Evolutionary conservation across 1,140 invertebrate genomes (phyloP), one percentile per base, ranked within the genome.

Genomic region (Drosophila watanabei): DNA sequence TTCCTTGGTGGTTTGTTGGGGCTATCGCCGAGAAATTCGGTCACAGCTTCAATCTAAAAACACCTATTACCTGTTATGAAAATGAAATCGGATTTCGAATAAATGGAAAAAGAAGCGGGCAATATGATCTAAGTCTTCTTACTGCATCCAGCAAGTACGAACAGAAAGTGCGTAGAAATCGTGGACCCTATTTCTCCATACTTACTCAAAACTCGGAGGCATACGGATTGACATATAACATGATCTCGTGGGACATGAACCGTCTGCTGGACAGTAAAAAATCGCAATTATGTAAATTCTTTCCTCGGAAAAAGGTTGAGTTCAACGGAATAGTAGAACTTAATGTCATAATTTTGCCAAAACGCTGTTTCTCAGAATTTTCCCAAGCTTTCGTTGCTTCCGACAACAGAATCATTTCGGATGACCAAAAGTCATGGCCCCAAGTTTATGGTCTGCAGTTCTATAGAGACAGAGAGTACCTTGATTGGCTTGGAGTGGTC

Each of bases 201-300:
- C 48, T 28, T 49, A 49, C 48, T 9, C 3, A 2, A 14, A 28
- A 24, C 13, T 10, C 2, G 5, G 9, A 5, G 4, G 8, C 2
- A 49, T 24, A 11, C 9, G 14, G 14, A 2, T 16, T 10, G 48
- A 5, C 24, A 9, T 14, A 24, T 16, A 28, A 28, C 14, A 49
- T 46, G 45, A 46, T 49, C 48, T 49, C 48, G 20, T 49, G 48
- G 48, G 48, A 49, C 48, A 49, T 49, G 48, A 49, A 49, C 8
- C 14, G 9, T 9, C 14, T 49, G 20, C 14, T 49, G 24, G 48
- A 49, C 24, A 10, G 7, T 5, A 49, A 49, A 49, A 49, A 49
- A 7, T 28, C 14, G 4, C 0, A 16, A n/a, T 16, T 41, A 10
- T 14, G 4, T 24, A 28, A 24, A 14, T 9, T 6, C 11, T 37